Evolutionary conservation across 2,797 vertebrate species (phyloP).

Genomic region (Centroberyx gerrardi): DNA sequence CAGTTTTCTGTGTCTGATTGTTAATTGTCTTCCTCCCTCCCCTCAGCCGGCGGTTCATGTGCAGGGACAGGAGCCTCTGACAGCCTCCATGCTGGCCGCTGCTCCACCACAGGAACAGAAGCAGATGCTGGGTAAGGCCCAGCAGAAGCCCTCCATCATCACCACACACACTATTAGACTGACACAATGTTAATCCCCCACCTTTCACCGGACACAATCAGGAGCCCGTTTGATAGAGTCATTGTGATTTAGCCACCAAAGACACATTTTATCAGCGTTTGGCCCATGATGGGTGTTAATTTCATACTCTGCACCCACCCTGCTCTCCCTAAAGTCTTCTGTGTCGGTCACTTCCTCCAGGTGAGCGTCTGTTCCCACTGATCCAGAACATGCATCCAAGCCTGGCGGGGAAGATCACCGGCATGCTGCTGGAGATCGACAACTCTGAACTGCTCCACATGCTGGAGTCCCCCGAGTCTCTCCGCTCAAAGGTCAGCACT

Average conservation of each 20-base stretch:
- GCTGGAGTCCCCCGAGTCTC: constrained; percentile 98
- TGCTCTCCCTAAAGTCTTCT: not conserved
- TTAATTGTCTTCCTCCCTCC: not conserved
- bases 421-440: constrained; percentile 98
- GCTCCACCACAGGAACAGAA: constrained; percentile 98
- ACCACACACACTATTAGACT: not conserved
- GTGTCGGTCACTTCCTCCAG: constrained; percentile 71
- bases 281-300: not conserved
- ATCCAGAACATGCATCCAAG: constrained; percentile 98
- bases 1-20: not conserved
- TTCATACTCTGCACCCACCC: too few relatives aligned
- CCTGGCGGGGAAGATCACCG: constrained; percentile 98
- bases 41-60: constrained; percentile 94
- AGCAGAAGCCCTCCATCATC: not conserved
- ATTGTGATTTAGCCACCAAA: not conserved
- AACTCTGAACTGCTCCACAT: constrained; percentile 99
- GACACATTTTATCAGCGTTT: not conserved
- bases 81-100: constrained; percentile 96
- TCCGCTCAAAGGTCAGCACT: constrained; percentile 94
- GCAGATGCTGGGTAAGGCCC: constrained; percentile 96
- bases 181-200: too few relatives aligned
- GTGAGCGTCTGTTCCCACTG: constrained; percentile 96
- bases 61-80: constrained; percentile 98
- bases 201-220: too few relatives aligned
- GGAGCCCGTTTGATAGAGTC: too few relatives aligned